Evolutionary conservation across 2,797 vertebrate genomes (phyloP).

Genomic region (Brachyalestes nurse): DNA sequence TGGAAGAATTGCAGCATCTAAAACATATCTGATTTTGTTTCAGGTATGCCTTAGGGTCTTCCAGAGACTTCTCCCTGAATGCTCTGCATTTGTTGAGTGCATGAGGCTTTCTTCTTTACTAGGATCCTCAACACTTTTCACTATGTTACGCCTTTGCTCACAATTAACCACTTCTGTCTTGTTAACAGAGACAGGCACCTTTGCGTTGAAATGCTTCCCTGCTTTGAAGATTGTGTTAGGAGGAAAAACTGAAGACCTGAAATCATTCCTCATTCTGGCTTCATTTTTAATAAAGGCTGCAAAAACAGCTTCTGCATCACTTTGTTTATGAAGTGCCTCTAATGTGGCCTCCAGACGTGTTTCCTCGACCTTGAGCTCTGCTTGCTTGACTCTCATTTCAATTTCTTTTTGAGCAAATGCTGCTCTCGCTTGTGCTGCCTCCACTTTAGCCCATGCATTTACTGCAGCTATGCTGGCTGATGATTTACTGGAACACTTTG

Average conservation of each 20-base stretch:
- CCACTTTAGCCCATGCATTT: not conserved
- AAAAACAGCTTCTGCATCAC: not conserved
- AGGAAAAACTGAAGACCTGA: no score
- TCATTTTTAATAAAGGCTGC: not conserved
- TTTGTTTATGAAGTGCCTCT: no score
- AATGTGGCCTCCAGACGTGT: no score
- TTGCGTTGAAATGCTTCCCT: no score
- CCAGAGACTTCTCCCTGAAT: not conserved
- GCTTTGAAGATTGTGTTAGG: no score
- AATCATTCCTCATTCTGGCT: no score
- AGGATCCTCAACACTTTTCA: not conserved
- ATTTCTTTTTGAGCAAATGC: not conserved
- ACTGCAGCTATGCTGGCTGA: not conserved
- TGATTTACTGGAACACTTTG: not conserved
- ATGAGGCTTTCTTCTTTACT: constrained; percentile 6
- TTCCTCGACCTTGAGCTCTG: not conserved
- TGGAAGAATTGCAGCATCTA: not conserved
- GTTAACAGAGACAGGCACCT: not conserved
- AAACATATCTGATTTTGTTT: not conserved
- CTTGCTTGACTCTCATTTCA: not conserved
- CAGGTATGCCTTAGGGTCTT: not conserved
- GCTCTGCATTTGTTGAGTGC: constrained; percentile 8
- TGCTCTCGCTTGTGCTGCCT: not conserved
- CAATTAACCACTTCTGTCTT: not conserved
- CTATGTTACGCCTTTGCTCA: not conserved